Evolutionary conservation across 2,888 invertebrate species (phyloP).

Genomic region (Prionchulus punctatus): DNA sequence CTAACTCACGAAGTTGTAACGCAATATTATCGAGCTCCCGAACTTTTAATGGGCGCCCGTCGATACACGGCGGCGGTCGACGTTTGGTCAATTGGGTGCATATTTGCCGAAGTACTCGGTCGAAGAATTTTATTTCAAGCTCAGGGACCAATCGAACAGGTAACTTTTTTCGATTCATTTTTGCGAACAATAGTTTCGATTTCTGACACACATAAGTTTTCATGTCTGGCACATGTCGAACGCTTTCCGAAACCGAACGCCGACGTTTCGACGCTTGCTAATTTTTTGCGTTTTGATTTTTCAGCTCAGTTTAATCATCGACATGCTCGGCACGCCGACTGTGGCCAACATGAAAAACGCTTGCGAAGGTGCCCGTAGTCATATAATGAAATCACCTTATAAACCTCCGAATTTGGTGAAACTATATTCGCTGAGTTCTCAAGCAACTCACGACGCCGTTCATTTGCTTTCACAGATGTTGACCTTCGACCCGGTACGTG

Average conservation of each 20-base stretch:
- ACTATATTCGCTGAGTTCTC: constrained; percentile 54
- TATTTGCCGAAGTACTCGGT: constrained; percentile 90
- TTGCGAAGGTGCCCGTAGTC: constrained; percentile 80
- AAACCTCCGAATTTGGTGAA: constrained; percentile 49
- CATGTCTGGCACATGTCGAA: neutral
- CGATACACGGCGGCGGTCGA: constrained; percentile 88
- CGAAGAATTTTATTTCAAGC: constrained; percentile 93
- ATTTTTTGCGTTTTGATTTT: constrained; percentile 12
- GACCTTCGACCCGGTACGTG: constrained; percentile 77
- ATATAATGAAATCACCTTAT: constrained; percentile 70
- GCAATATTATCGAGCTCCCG: constrained; percentile 97
- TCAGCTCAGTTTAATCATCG: constrained; percentile 88
- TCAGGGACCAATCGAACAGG: constrained; percentile 89
- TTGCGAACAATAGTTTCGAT: too few relatives aligned
- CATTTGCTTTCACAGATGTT: constrained; percentile 91
- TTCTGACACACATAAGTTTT: neutral
- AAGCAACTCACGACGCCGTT: constrained; percentile 91
- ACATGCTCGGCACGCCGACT: constrained; percentile 84
- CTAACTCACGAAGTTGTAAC: constrained; percentile 99
- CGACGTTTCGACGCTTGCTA: neutral
- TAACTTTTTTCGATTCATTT: constrained; percentile 30
- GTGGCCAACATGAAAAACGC: constrained; percentile 90
- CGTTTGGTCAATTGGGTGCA: constrained; percentile 94
- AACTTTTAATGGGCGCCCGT: constrained; percentile 94
- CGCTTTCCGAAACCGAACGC: neutral